A percentile compares a stretch with the other conserved stretches of the same genome.
Evolutionary conservation across 2,113 vertebrate species (phyloP).

Genomic region (Odocoileus virginianus): DNA sequence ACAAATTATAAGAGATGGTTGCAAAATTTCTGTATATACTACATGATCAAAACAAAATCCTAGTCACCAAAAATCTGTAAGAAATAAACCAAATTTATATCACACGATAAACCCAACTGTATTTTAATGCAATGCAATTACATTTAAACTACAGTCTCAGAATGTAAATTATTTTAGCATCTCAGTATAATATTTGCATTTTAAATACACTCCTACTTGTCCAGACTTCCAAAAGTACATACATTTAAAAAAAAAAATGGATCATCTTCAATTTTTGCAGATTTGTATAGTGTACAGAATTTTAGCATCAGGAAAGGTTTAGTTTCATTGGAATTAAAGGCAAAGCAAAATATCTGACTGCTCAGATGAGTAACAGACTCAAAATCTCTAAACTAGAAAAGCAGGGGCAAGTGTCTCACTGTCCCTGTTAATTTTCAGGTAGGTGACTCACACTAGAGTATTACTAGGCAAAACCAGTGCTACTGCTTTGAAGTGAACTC

Average conservation of each 20-base stretch:
- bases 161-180: slow-evolving; percentile 69
- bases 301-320: slow-evolving; percentile 11
- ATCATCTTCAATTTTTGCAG: slow-evolving; percentile 49
- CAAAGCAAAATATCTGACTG: slow-evolving; percentile 29
- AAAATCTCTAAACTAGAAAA: background rate
- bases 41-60: slow-evolving; percentile 57
- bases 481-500: background rate
- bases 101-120: slow-evolving; percentile 42
- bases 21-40: slow-evolving; percentile 65
- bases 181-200: slow-evolving; percentile 68
- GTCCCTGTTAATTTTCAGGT: background rate
- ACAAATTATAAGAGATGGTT: slow-evolving; percentile 67
- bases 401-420: background rate
- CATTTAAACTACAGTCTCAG: slow-evolving; percentile 55
- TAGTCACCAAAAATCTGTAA: slow-evolving; percentile 64
- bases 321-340: background rate
- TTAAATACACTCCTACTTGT: slow-evolving; percentile 66
- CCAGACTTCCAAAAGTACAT: slow-evolving; percentile 64
- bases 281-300: slow-evolving; percentile 22
- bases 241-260: slow-evolving; percentile 45
- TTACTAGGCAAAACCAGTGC: background rate
- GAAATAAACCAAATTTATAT: slow-evolving; percentile 55
- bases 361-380: background rate
- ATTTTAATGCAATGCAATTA: slow-evolving; percentile 57
- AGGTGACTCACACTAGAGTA: background rate